Base-by-base conservation (phyloP, 2,797 vertebrate species). In the Melanotaenia trifasciata region DNA sequence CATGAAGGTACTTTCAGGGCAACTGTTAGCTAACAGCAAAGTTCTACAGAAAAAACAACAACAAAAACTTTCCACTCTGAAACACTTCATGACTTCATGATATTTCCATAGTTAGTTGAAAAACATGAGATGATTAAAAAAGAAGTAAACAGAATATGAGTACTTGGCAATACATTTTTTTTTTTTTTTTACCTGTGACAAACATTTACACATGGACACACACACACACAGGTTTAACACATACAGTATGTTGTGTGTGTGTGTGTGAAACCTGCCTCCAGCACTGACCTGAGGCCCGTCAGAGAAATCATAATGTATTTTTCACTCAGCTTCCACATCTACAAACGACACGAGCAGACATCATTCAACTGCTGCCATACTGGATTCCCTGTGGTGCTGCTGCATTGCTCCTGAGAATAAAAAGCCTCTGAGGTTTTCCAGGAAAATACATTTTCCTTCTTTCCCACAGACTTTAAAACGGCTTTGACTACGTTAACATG, bases 401-500 rank as follows among this genome's bases (percentile, higher is more conserved):
- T 63, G 72, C 68, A 7, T 72, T 67, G 76, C 78, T 89, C 88
- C 90, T 89, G 87, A 93, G 90, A 76, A 78, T 74, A 58, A 22
- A 67, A 38, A 60, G 64, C 70, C 32, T 61, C 30, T 43, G 24
- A 3, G 43, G 60, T 67, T 18, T 56, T 40, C 13, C 18, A 67
- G 28, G 60, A 80, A 58, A 59, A 33, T 0, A 12, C 53, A 22
- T 0, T n/a, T 33, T 13, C 18, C 50, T 30, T 70, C 35, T 5
- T 36, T 56, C 30, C 47, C 18, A 60, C 35, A 22, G 2, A 51
- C 38, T 33, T 12, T 5, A 3, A 53, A 77, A 56, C 38, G 10
- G 35, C 35, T 63, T 35, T 53, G 4, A 22, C 18, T 32, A 3
- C 22, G 43, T 58, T 38, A 58, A 51, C 22, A 53, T 1, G 11